Evolutionary conservation across 2,113 vertebrate genomes (phyloP).

Genomic region (Semicossyphus pulcher): DNA sequence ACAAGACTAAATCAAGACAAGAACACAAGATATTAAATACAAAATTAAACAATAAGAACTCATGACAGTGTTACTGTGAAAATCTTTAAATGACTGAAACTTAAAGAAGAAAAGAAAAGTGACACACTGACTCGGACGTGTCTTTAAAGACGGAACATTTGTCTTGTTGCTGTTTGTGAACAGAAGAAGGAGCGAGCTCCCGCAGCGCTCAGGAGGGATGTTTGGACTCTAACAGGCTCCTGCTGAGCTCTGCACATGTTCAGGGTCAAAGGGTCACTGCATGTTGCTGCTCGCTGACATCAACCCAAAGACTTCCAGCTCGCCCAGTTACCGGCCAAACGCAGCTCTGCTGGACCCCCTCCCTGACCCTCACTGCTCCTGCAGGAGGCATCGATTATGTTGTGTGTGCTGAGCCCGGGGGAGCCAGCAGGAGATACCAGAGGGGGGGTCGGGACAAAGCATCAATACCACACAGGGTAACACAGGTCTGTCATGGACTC

Average conservation of each 20-base stretch:
- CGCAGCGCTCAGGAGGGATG: not conserved
- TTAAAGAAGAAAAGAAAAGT: no score
- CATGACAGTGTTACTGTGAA: no score
- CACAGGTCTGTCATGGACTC: not conserved
- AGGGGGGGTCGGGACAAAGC: not conserved
- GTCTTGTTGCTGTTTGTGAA: not conserved
- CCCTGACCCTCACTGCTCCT: not conserved
- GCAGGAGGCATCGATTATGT: constrained; percentile 1
- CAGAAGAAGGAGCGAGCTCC: not conserved
- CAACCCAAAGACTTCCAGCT: not conserved
- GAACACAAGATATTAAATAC: no score
- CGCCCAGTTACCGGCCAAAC: not conserved
- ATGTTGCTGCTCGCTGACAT: no score
- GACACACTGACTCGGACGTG: no score
- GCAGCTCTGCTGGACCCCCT: not conserved
- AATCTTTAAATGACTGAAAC: no score
- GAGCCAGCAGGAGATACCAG: not conserved
- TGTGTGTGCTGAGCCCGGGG: not conserved
- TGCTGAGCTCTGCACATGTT: not conserved
- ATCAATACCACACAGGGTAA: constrained; percentile 22
- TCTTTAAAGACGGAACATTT: not conserved
- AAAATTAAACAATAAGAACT: no score
- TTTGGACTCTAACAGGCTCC: not conserved
- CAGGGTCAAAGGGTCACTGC: no score
- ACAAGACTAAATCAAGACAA: no score